Evolutionary conservation across 2,888 invertebrate genomes (phyloP).

Genomic region (Gibbula magus): DNA sequence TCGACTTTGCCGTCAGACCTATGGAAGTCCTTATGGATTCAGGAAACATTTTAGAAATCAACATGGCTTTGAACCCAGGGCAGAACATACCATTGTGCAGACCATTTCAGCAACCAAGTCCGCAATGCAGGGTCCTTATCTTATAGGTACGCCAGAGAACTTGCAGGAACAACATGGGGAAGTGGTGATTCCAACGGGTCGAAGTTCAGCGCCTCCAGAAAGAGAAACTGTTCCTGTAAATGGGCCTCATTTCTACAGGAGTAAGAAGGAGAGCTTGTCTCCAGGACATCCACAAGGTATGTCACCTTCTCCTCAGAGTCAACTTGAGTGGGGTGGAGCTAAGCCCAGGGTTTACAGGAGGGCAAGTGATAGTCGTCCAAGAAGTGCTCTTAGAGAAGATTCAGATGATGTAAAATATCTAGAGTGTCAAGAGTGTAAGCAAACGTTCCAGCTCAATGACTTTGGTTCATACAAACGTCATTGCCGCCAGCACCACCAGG

Average conservation of each 20-base stretch:
- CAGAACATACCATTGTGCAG: conserved; percentile 70
- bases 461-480: conserved; percentile 71
- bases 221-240: neutral
- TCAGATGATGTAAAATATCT: conserved; percentile 55
- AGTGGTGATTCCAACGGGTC: neutral
- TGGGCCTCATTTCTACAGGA: neutral
- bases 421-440: conserved; percentile 66
- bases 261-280: neutral
- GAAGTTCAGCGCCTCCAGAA: conserved; percentile 12
- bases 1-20: conserved; percentile 68
- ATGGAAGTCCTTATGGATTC: conserved; percentile 72
- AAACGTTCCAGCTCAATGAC: conserved; percentile 68
- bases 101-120: conserved; percentile 71
- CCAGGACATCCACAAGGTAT: neutral
- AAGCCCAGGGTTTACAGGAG: conserved; percentile 6
- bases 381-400: conserved; percentile 25
- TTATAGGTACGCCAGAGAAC: neutral
- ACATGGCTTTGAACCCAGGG: conserved; percentile 72
- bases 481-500: conserved; percentile 63
- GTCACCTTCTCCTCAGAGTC: neutral
- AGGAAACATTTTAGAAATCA: conserved; percentile 72
- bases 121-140: conserved; percentile 47
- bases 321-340: neutral
- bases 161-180: neutral
- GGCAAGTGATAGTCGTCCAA: conserved; percentile 4